Evolutionary conservation across 2,113 vertebrate genomes (phyloP), one percentile per base, ranked within the genome.

Genomic region (Potamarius usumacintae): DNA sequence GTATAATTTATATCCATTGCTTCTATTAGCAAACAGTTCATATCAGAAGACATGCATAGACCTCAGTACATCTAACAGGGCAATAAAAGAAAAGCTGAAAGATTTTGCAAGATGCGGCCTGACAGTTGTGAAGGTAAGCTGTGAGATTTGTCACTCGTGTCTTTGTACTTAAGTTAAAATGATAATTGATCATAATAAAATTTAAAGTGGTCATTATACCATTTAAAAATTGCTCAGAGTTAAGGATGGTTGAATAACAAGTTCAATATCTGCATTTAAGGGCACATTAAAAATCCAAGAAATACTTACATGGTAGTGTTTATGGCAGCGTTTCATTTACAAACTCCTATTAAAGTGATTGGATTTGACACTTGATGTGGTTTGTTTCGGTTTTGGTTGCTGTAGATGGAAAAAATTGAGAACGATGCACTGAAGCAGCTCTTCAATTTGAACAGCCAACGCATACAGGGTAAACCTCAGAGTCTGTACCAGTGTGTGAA

Each of bases 401-500:
- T 85, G 58, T 84, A 99, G 98, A 80, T 97, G 52, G 96, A 97
- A 50, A 90, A 89, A 89, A 93, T 98, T 85, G 15, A 94, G 15
- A 98, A 97, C 90, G 0, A 0, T 1, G 0, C 91, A 4, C 92
- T 99, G 89, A 34, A 63, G 89, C 11, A 22, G 83, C 87, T 94
- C 30, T 98, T 96, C 89, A 85, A 95, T 1, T 71, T 88, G 15
- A 96, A 95, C 91, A 95, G 91, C 91, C 91, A 76, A 0, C 92
- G 92, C 0, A 85, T 88, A 27, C 69, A 83, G 85, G 34, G 0
- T 62, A n/a, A 3, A 0, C 0, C 91, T 18, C 30, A 25, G 22
- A 90, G 0, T 8, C 62, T 98, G 88, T 96, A 96, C 85, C 97
- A 98, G 83, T 18, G 78, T 7, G 94, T 98, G 65, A 95, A 96